Base-by-base conservation (phyloP, 2,113 vertebrate genomes). In the Zapus hudsonius region DNA sequence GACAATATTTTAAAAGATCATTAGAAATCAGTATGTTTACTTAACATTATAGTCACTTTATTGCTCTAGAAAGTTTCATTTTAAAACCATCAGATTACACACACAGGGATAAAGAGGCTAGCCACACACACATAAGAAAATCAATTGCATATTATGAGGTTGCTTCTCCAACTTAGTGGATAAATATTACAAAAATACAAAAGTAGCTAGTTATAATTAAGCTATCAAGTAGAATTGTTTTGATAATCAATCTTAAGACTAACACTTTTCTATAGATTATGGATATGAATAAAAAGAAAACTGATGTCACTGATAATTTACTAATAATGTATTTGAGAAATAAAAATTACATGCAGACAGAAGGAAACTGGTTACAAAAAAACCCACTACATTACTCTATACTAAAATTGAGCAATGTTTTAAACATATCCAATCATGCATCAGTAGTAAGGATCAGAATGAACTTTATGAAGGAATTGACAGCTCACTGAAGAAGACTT, bases 51-150 rank as follows among this genome's bases (percentile, higher is more conserved):
- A 96, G 80, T 97, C 83, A 94, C 94, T 98, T 98, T 97, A 98
- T 98, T 98, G 95, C 96, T 98, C 92, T 97, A 98, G 93, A 97
- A 98, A 97, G 95, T 95, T 97, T 89, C 93, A 80, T 93, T 96
- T 97, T 97, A 98, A 95, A 98, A 97, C 84, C 91, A 95, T 95
- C 92, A 94, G 40, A 94, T 97, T 96, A 97, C 93, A 97, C 81
- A 97, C 87, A 97, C 72, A 97, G 80, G 97, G 88, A 97, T 59
- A 92, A 76, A 78, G 59, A 97, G 96, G 81, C 79, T 95, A 70
- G 1, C 82, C n/a, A 79, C n/a, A 83, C 13, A 91, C 84, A 89
- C 13, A 78, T 57, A 57, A 83, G 94, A 84, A 80, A 96, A 97
- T 89, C 96, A 96, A 96, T 94, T 96, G 87, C 93, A 93, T 96